A percentile compares a stretch with the other conserved stretches of the same genome.
These are phyloP conservation scores for Chelon labrosus DNA, from an alignment of 2,797 vertebrate genomes.

Conservation along the genomic window DNA sequence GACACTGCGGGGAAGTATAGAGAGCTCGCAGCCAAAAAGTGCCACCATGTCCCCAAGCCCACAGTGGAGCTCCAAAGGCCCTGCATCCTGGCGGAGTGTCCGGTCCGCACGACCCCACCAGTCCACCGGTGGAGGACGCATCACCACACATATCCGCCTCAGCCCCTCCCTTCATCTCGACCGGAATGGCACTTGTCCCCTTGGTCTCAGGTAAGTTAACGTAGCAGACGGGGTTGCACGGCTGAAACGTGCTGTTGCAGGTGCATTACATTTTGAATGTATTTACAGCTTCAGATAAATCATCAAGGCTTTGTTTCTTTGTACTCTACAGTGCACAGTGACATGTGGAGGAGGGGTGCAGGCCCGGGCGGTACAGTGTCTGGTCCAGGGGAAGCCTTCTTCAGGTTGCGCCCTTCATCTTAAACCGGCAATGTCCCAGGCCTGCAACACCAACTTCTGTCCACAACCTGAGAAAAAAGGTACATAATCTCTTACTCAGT, in stretches of 20 bases:
- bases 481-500: slow-evolving; percentile 27
- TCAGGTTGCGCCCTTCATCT: slow-evolving; percentile 79
- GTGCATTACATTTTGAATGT: too few species aligned
- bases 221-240: background rate
- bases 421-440: slow-evolving; percentile 85
- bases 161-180: slow-evolving; percentile 44
- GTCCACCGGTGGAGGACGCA: slow-evolving; percentile 60
- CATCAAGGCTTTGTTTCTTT: slow-evolving; percentile 25
- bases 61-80: slow-evolving; percentile 82
- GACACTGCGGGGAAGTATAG: slow-evolving; percentile 88
- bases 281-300: background rate
- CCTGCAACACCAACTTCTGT: slow-evolving; percentile 92
- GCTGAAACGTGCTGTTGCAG: too few species aligned
- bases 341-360: slow-evolving; percentile 93
- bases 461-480: slow-evolving; percentile 83
- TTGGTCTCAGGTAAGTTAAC: slow-evolving; percentile 88
- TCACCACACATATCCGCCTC: slow-evolving; percentile 47
- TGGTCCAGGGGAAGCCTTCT: slow-evolving; percentile 80
- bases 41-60: slow-evolving; percentile 86
- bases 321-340: slow-evolving; percentile 88
- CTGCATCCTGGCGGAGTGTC: slow-evolving; percentile 83
- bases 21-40: slow-evolving; percentile 88
- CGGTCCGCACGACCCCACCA: slow-evolving; percentile 46
- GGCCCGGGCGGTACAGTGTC: slow-evolving; percentile 87
- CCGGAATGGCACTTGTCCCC: slow-evolving; percentile 87